Percentiles rank a stretch among this genome's conserved stretches.
Conservation (phyloP, 2,797 vertebrate genomes). For the Meda fulgida region DNA sequence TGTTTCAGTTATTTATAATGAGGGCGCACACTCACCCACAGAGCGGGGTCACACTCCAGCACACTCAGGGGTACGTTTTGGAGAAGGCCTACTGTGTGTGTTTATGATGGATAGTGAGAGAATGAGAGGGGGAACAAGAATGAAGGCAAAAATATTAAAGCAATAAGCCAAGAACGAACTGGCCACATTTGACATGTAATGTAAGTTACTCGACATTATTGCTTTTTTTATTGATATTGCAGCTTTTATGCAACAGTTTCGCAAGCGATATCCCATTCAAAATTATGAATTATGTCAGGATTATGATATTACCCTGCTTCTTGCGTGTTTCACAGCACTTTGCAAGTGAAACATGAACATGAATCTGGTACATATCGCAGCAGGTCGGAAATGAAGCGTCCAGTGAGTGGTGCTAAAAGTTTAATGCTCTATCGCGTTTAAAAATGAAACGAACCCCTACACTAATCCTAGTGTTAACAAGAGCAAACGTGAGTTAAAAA, state of each 20-base stretch:
- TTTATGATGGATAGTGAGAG: neutral
- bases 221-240: neutral
- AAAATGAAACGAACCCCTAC: neutral
- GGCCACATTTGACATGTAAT: neutral
- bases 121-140: slow-evolving; percentile 2
- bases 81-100: slow-evolving; percentile 18
- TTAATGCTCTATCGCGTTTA: neutral
- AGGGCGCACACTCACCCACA: slow-evolving; percentile 36
- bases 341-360: neutral
- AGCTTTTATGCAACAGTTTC: neutral
- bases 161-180: slow-evolving; percentile 9
- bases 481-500: neutral
- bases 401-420: neutral
- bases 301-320: neutral
- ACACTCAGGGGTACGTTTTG: slow-evolving; percentile 25
- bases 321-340: neutral
- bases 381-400: neutral
- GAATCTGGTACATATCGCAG: neutral
- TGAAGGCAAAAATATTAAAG: neutral
- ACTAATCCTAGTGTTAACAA: neutral
- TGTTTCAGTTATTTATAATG: slow-evolving; percentile 56
- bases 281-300: too few species aligned
- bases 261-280: neutral
- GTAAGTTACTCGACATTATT: neutral
- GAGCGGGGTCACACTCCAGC: slow-evolving; percentile 34